Base-by-base conservation (phyloP, 2,797 vertebrate genomes). In the Amniataba percoides region DNA sequence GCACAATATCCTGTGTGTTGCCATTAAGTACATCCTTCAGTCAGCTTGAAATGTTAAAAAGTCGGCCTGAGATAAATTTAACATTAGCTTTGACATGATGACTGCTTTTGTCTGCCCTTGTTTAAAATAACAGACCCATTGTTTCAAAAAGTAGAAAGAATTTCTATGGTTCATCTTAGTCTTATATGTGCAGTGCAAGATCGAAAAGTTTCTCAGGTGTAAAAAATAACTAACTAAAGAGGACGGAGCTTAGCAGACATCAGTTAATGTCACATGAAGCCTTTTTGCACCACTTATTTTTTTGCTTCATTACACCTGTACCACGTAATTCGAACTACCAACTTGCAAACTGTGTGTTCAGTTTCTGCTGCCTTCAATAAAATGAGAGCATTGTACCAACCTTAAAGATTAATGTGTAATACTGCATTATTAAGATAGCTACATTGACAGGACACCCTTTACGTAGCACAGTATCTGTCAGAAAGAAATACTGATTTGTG, bases 371-470 rank as follows among this genome's bases (percentile, higher is more conserved):
- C 86, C 10, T 65, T 87, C 83, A 69, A 12, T 62, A 36, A 82
- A 76, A 74, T 67, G 78, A 85, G 82, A 90, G 87, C 87, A 61
- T 77, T 87, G 85, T 84, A 82, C 66, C 64, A 79, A 73, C 56
- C 65, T 42, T 55, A 19, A 45, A 72, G 46, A 55, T 74, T 39
- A 69, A 71, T 76, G 60, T 68, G 70, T 78, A 67, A 70, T 56
- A 46, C 71, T 56, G 48, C 64, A 68, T 76, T 42, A 80, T 7
- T 55, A 81, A 21, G 31, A 31, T 68, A 34, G 69, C 69, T 82
- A 81, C 71, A 64, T 23, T 52, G 16, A 64, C 42, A 53, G 4
- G 16, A 63, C 7, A 57, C 27, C 3, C 15, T 21, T 76, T 6
- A 57, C 46, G 49, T 55, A 52, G 60, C 27, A 27, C 34, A 25